Evolutionary conservation across 2,888 invertebrate species (phyloP).

Genomic region (Cremastinae sp.): DNA sequence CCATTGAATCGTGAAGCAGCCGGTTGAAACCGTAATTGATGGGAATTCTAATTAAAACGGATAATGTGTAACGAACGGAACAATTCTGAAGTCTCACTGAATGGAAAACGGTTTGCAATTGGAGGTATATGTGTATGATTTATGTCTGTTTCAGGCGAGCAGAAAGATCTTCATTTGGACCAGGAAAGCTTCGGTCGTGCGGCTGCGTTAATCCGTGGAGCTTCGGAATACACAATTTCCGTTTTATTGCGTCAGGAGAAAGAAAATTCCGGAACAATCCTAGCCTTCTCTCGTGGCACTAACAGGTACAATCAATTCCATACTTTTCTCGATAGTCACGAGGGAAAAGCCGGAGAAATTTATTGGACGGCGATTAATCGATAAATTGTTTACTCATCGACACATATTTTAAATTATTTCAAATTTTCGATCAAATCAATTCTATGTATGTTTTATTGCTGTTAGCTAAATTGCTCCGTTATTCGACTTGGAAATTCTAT

Average conservation of each 20-base stretch:
- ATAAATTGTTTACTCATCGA: not conserved
- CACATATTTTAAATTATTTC: too few relatives aligned
- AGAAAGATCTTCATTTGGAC: constrained; percentile 87
- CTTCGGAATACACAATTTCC: constrained; percentile 90
- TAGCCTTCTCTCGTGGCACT: constrained; percentile 90
- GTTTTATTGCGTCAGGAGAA: constrained; percentile 90
- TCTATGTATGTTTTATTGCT: too few relatives aligned
- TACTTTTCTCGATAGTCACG: constrained; percentile 1
- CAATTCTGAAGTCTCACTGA: constrained; percentile 19
- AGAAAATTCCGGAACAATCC: constrained; percentile 90
- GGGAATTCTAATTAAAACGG: not conserved
- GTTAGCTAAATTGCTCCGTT: too few relatives aligned
- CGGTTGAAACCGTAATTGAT: not conserved
- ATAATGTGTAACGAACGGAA: constrained; percentile 2
- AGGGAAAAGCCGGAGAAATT: not conserved
- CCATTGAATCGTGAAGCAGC: constrained; percentile 3
- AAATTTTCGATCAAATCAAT: not conserved
- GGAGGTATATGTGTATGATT: constrained; percentile 35
- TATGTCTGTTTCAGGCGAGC: constrained; percentile 83
- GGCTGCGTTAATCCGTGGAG: constrained; percentile 85
- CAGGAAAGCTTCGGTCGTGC: constrained; percentile 86
- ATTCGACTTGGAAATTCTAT: too few relatives aligned
- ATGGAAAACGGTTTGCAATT: constrained; percentile 33
- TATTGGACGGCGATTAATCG: too few relatives aligned
- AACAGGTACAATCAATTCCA: constrained; percentile 83